Conservation (phyloP, 2,888 invertebrate genomes). For the Sarcophaga carnaria region DNA sequence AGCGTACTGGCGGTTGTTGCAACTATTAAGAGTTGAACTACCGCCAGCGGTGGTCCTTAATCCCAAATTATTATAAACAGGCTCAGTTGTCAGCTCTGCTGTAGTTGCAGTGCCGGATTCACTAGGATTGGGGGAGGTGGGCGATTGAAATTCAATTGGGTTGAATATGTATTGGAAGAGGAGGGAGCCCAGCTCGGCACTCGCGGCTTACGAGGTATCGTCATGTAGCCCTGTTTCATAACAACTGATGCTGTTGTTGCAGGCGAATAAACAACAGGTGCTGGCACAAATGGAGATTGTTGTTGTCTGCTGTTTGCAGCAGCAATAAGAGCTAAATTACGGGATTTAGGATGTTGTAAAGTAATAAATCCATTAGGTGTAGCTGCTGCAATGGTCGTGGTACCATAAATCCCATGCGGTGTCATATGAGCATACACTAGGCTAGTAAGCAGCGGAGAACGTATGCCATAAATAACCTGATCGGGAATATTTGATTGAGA, state of each 20-base stretch:
- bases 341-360: slow-evolving; percentile 87
- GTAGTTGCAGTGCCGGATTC: slow-evolving; percentile 81
- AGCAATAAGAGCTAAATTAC: slow-evolving; percentile 80
- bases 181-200: slow-evolving; percentile 91
- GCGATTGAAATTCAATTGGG: slow-evolving; percentile 71
- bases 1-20: slow-evolving; percentile 79
- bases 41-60: slow-evolving; percentile 92
- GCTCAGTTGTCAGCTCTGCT: slow-evolving; percentile 87
- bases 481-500: slow-evolving; percentile 88
- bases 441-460: slow-evolving; percentile 83
- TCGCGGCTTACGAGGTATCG: slow-evolving; percentile 91
- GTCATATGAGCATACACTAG: slow-evolving; percentile 83
- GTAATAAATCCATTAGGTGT: slow-evolving; percentile 88
- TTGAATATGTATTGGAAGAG: slow-evolving; percentile 82
- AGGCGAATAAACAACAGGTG: slow-evolving; percentile 86
- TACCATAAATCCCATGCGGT: slow-evolving; percentile 84
- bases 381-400: slow-evolving; percentile 81
- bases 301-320: slow-evolving; percentile 82
- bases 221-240: slow-evolving; percentile 90
- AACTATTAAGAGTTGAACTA: slow-evolving; percentile 87
- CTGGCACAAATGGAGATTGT: slow-evolving; percentile 89
- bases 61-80: slow-evolving; percentile 93
- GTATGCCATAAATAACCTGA: slow-evolving; percentile 80
- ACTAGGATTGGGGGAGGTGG: slow-evolving; percentile 80
- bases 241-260: slow-evolving; percentile 76